Conservation (phyloP, 92 coral and sea anemone species). For the Phenganax subtilis region DNA sequence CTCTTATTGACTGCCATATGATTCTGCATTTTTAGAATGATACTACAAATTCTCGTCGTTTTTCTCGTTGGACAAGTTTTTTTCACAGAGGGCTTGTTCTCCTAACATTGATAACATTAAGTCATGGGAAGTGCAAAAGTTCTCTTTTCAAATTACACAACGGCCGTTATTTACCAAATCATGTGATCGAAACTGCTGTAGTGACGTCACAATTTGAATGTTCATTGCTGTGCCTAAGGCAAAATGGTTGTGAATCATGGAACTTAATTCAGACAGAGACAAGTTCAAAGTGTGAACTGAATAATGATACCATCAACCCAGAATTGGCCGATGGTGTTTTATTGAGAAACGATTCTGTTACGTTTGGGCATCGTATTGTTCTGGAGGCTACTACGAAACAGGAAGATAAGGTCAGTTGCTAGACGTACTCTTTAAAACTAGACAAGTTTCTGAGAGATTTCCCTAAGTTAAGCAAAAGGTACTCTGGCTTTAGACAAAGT, state of each 20-base stretch:
- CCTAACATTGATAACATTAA: background rate
- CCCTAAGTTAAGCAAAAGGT: too few relatives aligned
- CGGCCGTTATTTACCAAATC: slow-evolving; percentile 23
- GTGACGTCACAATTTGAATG: slow-evolving; percentile 27
- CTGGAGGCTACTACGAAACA: background rate
- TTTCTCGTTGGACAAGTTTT: too few relatives aligned
- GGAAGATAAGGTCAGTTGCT: background rate
- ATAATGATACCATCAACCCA: slow-evolving; percentile 1
- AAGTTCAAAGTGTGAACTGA: slow-evolving; percentile 6
- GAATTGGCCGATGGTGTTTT: background rate
- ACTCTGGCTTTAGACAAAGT: too few relatives aligned
- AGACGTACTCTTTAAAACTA: background rate
- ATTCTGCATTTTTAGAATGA: too few relatives aligned
- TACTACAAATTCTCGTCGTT: too few relatives aligned
- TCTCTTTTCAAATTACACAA: slow-evolving; percentile 5
- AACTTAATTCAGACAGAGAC: background rate
- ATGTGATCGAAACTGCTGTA: background rate
- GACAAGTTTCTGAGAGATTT: too few relatives aligned
- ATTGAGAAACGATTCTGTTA: background rate
- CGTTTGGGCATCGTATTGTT: slow-evolving; percentile 9
- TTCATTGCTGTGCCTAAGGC: slow-evolving; percentile 8
- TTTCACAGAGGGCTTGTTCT: background rate
- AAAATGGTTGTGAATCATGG: slow-evolving; percentile 22
- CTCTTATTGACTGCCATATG: too few relatives aligned
- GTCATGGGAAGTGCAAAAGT: slow-evolving; percentile 1